Conservation (phyloP, 2,797 vertebrate species). For the Delichon dasypus region DNA sequence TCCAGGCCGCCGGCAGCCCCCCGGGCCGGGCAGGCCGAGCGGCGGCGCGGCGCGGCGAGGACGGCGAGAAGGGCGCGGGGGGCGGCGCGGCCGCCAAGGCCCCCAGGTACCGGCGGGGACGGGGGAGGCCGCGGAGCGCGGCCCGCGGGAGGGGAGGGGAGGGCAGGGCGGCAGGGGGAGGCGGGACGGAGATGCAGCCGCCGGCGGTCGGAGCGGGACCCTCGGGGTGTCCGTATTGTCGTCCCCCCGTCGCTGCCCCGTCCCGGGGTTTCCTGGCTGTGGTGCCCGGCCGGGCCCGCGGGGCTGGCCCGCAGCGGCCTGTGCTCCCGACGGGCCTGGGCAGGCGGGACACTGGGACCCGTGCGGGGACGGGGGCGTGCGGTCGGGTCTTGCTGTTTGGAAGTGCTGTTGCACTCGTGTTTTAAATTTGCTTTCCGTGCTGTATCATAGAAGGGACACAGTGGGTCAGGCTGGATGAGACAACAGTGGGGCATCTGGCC, state of each 20-base stretch:
- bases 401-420: not conserved
- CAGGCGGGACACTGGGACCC: accelerated
- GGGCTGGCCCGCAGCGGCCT: not conserved
- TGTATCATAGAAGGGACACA: accelerated
- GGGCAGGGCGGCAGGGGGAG: not conserved
- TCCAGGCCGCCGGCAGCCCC: not conserved
- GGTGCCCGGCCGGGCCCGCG: not conserved
- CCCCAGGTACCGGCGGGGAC: not conserved
- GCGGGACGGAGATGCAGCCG: not conserved
- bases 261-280: not conserved
- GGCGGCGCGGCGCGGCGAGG: not conserved
- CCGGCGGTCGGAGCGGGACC: not conserved
- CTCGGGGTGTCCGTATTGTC: too few species aligned
- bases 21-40: not conserved
- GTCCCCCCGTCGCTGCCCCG: too few species aligned
- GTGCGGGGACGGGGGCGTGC: not conserved
- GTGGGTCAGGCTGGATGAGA: not conserved
- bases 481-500: too few species aligned
- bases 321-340: not conserved
- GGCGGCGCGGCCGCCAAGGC: not conserved
- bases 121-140: not conserved
- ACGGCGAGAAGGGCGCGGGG: not conserved
- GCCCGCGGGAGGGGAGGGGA: not conserved
- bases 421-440: not conserved
- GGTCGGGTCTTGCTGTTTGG: not conserved